Evolutionary conservation across 1,140 invertebrate genomes (phyloP), one percentile per base, ranked within the genome.

Genomic region (Scaptomyza pallida): DNA sequence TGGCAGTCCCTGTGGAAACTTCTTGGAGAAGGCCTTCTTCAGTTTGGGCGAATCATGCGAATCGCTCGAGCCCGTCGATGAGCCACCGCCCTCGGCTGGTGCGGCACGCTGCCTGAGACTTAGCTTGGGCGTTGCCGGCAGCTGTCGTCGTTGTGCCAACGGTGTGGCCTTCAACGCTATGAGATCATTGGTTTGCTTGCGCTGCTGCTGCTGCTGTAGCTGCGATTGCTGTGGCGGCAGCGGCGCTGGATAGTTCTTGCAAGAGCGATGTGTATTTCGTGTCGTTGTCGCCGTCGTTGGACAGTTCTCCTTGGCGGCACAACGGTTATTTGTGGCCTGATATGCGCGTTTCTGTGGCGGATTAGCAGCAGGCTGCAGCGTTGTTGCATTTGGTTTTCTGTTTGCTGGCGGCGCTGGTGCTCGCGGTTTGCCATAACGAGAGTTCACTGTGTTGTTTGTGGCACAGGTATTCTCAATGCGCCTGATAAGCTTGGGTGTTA

Each of bases 1-100:
- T 37, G 91, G 91, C 52, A 91, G 41, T 12, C 91, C 91, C 33
- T 91, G 86, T 1, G 91, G 91, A 33, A 89, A 91, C 60, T 91
- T 91, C 5, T 78, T 90, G 4, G 91, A 91, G 52, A 75, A 91
- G 40, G 90, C 78, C 57, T 90, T 90, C 56, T 91, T 91, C 3
- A 89, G 61, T n/a, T 68, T 76, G 12, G 90, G 90, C 51, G 88
- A 91, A 40, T 86, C 90, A 43, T 91, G 81, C 3, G 88, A 91
- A 48, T 78, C 81, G 19, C 89, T 90, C 5, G 89, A 90, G 5
- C 78, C 85, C 5, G 89, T 78, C n/a, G 80, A 90, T 13, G 62
- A 65, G 17, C 35, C 48, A 10, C 70, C 71, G 12, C 63, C 56
- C 41, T 51, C 67, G 26, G 33, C 30, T 33, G 63, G 55, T 40